Percentiles rank a stretch among this genome's conserved stretches.
These are phyloP conservation scores for Scophthalmus maximus DNA, from an alignment of 2,113 vertebrate species.

Conservation along the genomic window DNA sequence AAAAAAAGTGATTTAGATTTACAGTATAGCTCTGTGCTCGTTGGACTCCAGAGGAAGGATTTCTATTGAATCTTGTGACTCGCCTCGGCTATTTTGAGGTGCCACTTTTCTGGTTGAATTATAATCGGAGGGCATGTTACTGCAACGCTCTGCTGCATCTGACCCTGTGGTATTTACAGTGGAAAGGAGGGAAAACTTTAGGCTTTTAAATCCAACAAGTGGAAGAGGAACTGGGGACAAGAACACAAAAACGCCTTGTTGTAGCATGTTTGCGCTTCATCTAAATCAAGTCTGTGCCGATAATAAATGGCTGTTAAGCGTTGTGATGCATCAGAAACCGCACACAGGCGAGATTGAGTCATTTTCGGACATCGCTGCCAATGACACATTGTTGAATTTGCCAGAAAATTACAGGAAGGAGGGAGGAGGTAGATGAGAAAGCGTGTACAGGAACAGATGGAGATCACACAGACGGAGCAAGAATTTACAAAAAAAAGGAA, in stretches of 20 bases:
- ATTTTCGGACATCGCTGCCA: background rate
- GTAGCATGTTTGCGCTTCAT: background rate
- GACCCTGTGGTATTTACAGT: background rate
- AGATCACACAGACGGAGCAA: conserved; percentile 31
- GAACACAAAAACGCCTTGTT: background rate
- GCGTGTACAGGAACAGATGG: conserved; percentile 40
- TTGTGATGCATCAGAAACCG: conserved; percentile 12
- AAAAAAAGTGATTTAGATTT: conserved; percentile 12
- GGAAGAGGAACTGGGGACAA: background rate
- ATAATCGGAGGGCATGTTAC: background rate
- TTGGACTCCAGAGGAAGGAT: background rate
- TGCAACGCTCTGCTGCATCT: background rate
- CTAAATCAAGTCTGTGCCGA: conserved; percentile 2
- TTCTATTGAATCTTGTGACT: background rate
- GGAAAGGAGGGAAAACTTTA: background rate
- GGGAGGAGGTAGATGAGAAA: conserved; percentile 31
- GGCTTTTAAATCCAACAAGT: background rate
- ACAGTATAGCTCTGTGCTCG: background rate
- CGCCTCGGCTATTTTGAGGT: background rate
- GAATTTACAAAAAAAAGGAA: conserved; percentile 4
- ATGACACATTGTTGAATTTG: conserved; percentile 5
- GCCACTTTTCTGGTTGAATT: background rate
- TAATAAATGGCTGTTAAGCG: conserved; percentile 8
- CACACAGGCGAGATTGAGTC: conserved; percentile 6
- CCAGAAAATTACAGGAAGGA: conserved; percentile 25